phyloP scores from a whole-genome alignment of 2,113 vertebrate species.

The Trichechus manatus region DNA sequence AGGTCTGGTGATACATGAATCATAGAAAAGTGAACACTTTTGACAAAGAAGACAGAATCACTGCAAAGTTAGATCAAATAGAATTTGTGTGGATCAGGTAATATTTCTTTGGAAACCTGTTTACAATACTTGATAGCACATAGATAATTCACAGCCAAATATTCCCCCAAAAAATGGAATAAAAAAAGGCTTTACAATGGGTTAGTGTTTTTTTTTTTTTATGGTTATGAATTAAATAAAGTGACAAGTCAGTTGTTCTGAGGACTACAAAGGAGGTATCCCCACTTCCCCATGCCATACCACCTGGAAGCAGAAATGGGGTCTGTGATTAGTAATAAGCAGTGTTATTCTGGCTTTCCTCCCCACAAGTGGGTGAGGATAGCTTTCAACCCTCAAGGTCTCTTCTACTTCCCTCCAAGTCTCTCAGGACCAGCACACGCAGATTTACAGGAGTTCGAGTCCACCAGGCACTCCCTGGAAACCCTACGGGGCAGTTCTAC shows the following conservation, averaged over 20 bases:
- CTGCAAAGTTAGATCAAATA: not conserved
- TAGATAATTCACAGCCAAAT: not conserved
- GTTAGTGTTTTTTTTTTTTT: not conserved
- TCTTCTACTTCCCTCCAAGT: not conserved
- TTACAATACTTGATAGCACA: not conserved
- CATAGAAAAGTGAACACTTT: not conserved
- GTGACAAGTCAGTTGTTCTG: not conserved
- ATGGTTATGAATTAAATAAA: not conserved
- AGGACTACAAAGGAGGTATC: not conserved
- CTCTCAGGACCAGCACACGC: not conserved
- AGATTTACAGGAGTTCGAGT: fast-evolving
- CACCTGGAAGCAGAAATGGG: not conserved
- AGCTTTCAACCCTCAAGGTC: not conserved
- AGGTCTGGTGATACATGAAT: not conserved
- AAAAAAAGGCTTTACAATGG: not conserved
- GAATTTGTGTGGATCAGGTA: not conserved
- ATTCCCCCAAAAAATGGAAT: not conserved
- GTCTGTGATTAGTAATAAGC: not conserved
- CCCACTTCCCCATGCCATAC: not conserved
- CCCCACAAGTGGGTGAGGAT: not conserved
- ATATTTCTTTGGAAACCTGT: not conserved
- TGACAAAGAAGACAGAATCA: not conserved
- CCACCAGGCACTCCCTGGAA: no score
- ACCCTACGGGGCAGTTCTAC: no score
- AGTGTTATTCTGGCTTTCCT: not conserved